A percentile compares a stretch with the other conserved stretches of the same genome.
Conservation (phyloP, 1,140 invertebrate genomes). For the Lordiphosa mommai region DNA sequence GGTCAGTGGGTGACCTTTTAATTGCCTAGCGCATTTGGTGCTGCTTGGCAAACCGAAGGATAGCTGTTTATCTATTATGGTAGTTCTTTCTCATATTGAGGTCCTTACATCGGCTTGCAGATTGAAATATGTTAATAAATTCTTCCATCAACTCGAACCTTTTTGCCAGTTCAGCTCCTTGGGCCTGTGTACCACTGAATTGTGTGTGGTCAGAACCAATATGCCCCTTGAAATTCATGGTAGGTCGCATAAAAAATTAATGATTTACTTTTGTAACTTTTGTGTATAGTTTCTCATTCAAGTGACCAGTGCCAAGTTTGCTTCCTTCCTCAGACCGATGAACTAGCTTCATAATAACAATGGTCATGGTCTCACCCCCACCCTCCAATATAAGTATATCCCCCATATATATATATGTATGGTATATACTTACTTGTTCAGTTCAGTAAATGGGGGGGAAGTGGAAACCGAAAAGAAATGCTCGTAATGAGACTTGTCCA, state of each 20-base stretch:
- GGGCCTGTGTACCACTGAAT: too few relatives aligned
- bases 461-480: conserved; percentile 24
- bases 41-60: too few relatives aligned
- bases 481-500: conserved; percentile 60
- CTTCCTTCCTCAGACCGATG: not conserved
- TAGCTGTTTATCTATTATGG: too few relatives aligned
- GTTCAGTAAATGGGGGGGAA: conserved; percentile 6
- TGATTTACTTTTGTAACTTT: conserved; percentile 50
- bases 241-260: conserved; percentile 38
- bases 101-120: too few relatives aligned
- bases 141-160: too few relatives aligned
- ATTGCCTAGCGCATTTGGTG: too few relatives aligned
- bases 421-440: conserved; percentile 9
- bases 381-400: not conserved
- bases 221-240: conserved; percentile 4
- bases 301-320: conserved; percentile 15
- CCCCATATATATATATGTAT: conserved; percentile 1
- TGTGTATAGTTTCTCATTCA: conserved; percentile 19
- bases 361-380: conserved; percentile 12
- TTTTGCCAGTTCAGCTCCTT: too few relatives aligned
- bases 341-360: conserved; percentile 32
- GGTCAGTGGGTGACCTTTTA: too few relatives aligned
- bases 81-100: too few relatives aligned
- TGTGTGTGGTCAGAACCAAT: not conserved
- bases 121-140: too few relatives aligned